A percentile compares a stretch with the other conserved stretches of the same genome.
Evolutionary conservation across 2,797 vertebrate genomes (phyloP).

Genomic region (Sebastes vulpes): DNA sequence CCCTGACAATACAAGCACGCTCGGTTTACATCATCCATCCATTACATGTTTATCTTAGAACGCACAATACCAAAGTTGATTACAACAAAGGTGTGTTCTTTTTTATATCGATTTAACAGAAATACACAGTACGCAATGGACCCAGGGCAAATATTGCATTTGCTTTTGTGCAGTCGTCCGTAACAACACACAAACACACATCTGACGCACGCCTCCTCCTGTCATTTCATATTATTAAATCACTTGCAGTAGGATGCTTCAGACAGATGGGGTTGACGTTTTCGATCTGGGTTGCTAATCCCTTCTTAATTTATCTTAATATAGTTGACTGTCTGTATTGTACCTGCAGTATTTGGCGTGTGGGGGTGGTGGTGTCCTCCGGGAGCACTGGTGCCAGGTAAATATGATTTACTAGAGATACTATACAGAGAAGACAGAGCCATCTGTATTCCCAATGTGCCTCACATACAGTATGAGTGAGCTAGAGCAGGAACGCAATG

Average conservation of each 20-base stretch:
- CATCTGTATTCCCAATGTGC: conserved; percentile 43
- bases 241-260: background rate
- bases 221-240: background rate
- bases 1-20: background rate
- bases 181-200: background rate
- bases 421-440: conserved; percentile 3
- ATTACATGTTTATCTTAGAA: conserved; percentile 13
- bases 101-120: background rate
- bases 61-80: background rate
- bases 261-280: conserved; percentile 24
- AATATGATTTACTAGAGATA: conserved; percentile 34
- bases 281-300: conserved; percentile 28
- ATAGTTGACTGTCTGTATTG: background rate
- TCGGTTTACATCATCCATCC: conserved; percentile 16
- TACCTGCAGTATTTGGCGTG: conserved; percentile 11
- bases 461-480: conserved; percentile 28
- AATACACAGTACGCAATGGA: background rate
- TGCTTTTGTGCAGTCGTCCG: background rate
- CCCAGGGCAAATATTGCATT: background rate
- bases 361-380: background rate
- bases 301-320: conserved; percentile 24
- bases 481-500: conserved; percentile 18
- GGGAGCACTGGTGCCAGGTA: conserved; percentile 11
- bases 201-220: background rate
- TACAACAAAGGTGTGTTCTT: background rate